A percentile compares a stretch with the other conserved stretches of the same genome.
Evolutionary conservation across 2,888 invertebrate genomes (phyloP).

Genomic region (Mythimna loreyi): DNA sequence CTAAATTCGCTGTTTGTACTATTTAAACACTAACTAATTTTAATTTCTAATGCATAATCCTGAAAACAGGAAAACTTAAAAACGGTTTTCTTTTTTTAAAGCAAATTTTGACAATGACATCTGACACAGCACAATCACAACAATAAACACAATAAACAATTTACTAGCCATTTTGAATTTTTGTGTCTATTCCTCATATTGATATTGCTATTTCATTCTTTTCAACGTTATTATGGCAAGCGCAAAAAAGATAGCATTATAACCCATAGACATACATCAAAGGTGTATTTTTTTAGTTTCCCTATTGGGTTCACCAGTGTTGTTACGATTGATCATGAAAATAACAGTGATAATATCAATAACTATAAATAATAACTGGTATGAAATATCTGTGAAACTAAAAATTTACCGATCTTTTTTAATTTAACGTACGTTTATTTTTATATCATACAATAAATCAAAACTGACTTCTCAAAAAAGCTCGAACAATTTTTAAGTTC

Average conservation of each 20-base stretch:
- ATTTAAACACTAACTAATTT: background rate
- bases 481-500: background rate
- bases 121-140: slow-evolving; percentile 45
- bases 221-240: background rate
- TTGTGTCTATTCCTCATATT: background rate
- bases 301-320: background rate
- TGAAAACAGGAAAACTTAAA: slow-evolving; percentile 16
- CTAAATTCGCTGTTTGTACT: background rate
- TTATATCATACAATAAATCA: background rate
- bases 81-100: background rate
- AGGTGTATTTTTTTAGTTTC: background rate
- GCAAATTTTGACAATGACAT: slow-evolving; percentile 48
- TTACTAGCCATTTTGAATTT: slow-evolving; percentile 17
- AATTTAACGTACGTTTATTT: background rate
- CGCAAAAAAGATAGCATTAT: slow-evolving; percentile 13
- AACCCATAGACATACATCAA: slow-evolving; percentile 1
- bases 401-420: too few species aligned
- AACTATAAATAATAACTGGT: background rate
- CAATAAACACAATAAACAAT: slow-evolving; percentile 4
- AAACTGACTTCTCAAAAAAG: background rate
- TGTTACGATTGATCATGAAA: slow-evolving; percentile 5
- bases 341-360: background rate
- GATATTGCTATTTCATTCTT: slow-evolving; percentile 8
- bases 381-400: background rate
- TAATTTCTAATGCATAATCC: background rate